Evolutionary conservation across 2,797 vertebrate genomes (phyloP).

Genomic region (Craterocephalus amniculus): DNA sequence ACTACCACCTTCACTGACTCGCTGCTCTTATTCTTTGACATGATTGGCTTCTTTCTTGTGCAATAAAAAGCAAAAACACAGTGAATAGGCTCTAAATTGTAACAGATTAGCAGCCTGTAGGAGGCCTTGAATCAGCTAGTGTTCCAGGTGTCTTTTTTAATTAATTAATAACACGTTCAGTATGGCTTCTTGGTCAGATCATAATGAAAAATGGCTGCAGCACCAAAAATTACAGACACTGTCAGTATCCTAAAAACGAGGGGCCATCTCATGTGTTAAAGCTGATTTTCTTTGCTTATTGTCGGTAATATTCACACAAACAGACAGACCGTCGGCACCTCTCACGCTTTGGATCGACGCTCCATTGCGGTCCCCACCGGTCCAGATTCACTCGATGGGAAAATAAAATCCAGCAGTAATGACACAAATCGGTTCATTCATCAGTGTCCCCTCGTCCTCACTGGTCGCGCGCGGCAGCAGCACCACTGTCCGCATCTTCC

Average conservation of each 20-base stretch:
- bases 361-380: conserved; percentile 55
- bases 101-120: not conserved
- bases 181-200: conserved; percentile 34
- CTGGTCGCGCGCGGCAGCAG: conserved; percentile 24
- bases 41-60: conserved; percentile 45
- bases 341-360: conserved; percentile 64
- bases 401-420: conserved; percentile 23
- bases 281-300: conserved; percentile 48
- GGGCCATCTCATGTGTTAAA: conserved; percentile 10
- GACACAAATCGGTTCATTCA: conserved; percentile 14
- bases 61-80: not conserved
- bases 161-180: conserved; percentile 45
- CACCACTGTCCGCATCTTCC: conserved; percentile 54
- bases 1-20: conserved; percentile 96
- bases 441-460: conserved; percentile 31
- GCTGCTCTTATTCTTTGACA: conserved; percentile 87
- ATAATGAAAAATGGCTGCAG: conserved; percentile 18
- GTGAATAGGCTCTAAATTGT: not conserved
- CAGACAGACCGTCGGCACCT: conserved; percentile 48
- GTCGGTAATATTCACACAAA: conserved; percentile 37
- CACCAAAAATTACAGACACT: not conserved
- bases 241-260: conserved; percentile 1
- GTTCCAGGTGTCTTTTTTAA: conserved; percentile 11
- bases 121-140: conserved; percentile 30
- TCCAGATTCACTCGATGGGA: conserved; percentile 37